A percentile compares a stretch with the other conserved stretches of the same genome.
These are phyloP conservation scores for Mionectes olivaceus DNA, from an alignment of 2,797 vertebrate genomes.

Conservation along the genomic window DNA sequence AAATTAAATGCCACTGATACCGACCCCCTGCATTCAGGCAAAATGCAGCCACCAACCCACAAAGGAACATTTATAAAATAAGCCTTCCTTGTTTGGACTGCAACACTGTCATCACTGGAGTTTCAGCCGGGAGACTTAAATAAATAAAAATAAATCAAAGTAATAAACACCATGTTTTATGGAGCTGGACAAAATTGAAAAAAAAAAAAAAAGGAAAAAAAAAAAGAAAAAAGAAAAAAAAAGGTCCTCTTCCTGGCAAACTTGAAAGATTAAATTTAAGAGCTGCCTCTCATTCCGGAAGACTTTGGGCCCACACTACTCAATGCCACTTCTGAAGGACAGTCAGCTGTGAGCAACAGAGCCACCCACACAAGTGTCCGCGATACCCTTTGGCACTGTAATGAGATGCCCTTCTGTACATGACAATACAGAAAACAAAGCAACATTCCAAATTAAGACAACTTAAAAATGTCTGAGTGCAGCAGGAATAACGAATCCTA, in stretches of 20 bases:
- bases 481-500: not conserved
- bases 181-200: slow-evolving; percentile 21
- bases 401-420: not conserved
- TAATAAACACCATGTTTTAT: slow-evolving; percentile 82
- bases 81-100: slow-evolving; percentile 72
- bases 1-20: slow-evolving; percentile 55
- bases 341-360: not conserved
- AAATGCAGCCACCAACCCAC: slow-evolving; percentile 58
- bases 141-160: slow-evolving; percentile 82
- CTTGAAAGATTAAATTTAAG: slow-evolving; percentile 45
- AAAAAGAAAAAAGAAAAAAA: not conserved
- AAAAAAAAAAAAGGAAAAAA: not conserved
- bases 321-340: slow-evolving; percentile 21
- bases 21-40: slow-evolving; percentile 46
- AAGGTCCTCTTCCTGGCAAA: slow-evolving; percentile 24
- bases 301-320: slow-evolving; percentile 14
- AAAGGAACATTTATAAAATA: slow-evolving; percentile 79
- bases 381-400: fast-evolving
- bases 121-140: slow-evolving; percentile 73
- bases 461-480: not conserved
- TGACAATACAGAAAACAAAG: not conserved
- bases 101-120: slow-evolving; percentile 64
- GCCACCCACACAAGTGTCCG: not conserved
- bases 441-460: not conserved
- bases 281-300: slow-evolving; percentile 32